Conservation (phyloP, 2,888 invertebrate genomes). For the Trissoscelio sp. region DNA sequence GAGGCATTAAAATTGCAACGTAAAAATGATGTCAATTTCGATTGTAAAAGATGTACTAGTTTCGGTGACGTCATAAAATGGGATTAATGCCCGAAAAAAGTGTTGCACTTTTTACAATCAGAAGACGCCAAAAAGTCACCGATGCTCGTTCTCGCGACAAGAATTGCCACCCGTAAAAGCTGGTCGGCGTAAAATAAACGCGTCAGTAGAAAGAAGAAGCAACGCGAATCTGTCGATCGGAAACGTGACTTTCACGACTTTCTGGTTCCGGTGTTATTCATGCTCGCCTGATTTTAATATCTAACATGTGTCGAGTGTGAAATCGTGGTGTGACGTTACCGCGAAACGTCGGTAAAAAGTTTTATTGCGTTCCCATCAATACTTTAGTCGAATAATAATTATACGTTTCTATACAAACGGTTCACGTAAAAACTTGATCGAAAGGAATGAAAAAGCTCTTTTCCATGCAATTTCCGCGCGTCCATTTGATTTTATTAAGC, state of each 20-base stretch:
- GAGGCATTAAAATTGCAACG: background rate
- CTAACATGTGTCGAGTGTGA: background rate
- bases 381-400: background rate
- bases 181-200: constrained; percentile 21
- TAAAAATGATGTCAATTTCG: background rate
- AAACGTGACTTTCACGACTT: constrained; percentile 31
- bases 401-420: background rate
- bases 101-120: no score
- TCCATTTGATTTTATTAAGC: background rate
- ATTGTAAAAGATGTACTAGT: background rate
- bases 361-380: constrained; percentile 1
- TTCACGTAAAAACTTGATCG: background rate
- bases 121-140: no score
- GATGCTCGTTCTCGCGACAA: no score
- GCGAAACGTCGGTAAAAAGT: constrained; percentile 3
- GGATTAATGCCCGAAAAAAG: constrained; percentile 2
- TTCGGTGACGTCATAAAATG: background rate
- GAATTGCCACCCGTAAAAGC: no score
- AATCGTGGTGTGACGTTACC: background rate
- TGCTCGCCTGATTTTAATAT: constrained; percentile 21
- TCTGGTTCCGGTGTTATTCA: constrained; percentile 10
- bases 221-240: constrained; percentile 3
- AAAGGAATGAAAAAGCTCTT: no score
- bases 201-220: background rate
- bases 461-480: no score